Base-by-base conservation (phyloP, 2,888 invertebrate species). In the Lasioglossum leucozonium region DNA sequence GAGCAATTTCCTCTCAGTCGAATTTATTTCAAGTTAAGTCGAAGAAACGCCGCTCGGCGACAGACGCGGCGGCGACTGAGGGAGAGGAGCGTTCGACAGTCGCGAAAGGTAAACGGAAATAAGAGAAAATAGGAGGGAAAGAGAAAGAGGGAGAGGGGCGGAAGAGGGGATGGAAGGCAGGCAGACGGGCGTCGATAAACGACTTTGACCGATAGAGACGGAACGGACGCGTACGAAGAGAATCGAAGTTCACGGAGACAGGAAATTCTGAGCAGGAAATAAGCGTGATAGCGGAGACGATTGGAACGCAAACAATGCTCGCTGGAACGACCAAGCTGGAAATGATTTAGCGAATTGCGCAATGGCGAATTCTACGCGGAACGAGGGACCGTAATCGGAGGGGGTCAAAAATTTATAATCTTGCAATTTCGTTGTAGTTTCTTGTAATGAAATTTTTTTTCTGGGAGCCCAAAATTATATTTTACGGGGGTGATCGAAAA, bases 1-100 rank as follows among this genome's bases (percentile, higher is more conserved):
- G 62, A 79, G 82, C 88, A 88, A 90, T 89, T 89, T 90, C 84
- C 88, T 78, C 62, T 58, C 67, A 81, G 73, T 73, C 80, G 86
- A 81, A 90, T 90, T 88, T 89, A 90, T 81, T 86, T 88, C 81
- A 69, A 73, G 82, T 79, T 81, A 86, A 86, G 71, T 88, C 77
- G 83, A 77, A 88, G 84, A 81, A 83, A 72, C 77, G 69, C 82
- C 78, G 78, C 67, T 81, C 78, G 34, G 34, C 69, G 82, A 74
- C 62, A 79, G 75, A 79, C 79, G 79, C 44, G 65, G 79, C 44
- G 65, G n/a, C 26, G 16, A 18, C 55, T 6, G 51, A 30, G 40
- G 51, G n/a, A 47, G 58, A 13, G 22, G 37, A 16, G 55, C 18
- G 40, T 13, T n/a, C 16, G 65, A 51, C 51, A 67, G 71, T 73